Evolutionary conservation across 2,888 invertebrate species (phyloP), one percentile per base, ranked within the genome.

Genomic region (Aporophyla nigra): DNA sequence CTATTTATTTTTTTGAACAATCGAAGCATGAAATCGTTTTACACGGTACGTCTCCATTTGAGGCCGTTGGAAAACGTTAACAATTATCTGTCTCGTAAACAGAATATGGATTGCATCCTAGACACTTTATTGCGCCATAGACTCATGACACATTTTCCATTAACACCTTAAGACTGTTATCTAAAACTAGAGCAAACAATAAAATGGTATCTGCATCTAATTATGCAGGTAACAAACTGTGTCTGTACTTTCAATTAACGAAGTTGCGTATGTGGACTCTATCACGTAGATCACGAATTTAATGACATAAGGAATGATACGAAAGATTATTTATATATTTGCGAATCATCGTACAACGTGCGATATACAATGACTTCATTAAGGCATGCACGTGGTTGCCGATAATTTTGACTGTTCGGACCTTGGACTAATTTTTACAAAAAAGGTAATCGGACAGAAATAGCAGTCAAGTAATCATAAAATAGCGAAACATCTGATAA

Each of bases 221-320:
- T 74, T 84, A 78, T 78, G 71, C 66, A 74, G 65, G 19, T 46
- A 62, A 68, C 69, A 59, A 63, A 58, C 54, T 65, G 53, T 59
- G 58, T 58, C 62, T 53, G 62, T 69, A 68, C 58, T 54, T 69
- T 77, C 73, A 73, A 84, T 74, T 74, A 78, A 83, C 65, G 65
- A 79, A 84, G 58, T 82, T 85, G 90, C 85, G 85, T 92, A 91
- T 94, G 94, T 94, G 94, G 91, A 90, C 86, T 87, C 78, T 83
- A 93, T 94, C 94, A 95, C 94, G 94, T 95, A 93, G 89, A 89
- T 90, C 90, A 89, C 78, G 70, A 87, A 86, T 85, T 78, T 76
- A 84, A 85, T 89, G 89, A 90, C 87, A 87, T 71, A 87, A 82
- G 86, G 83, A 88, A 90, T 89, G 89, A 89, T 91, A 90, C 74